Evolutionary conservation across 2,888 invertebrate genomes (phyloP).

Genomic region (Oligia latruncula): DNA sequence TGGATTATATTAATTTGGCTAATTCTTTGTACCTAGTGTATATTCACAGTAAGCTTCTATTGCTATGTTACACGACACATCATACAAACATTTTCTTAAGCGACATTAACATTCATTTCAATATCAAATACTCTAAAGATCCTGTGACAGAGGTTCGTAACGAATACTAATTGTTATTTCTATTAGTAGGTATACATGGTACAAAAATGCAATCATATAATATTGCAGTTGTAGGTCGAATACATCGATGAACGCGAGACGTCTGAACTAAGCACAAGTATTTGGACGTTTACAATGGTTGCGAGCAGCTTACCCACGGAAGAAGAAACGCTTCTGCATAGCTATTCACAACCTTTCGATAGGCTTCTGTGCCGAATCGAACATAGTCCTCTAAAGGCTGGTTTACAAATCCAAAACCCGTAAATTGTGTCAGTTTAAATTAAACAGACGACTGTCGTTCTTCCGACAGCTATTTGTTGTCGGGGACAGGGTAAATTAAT

Average conservation of each 20-base stretch:
- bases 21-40: conserved; percentile 78
- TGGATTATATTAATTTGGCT: conserved; percentile 80
- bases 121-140: conserved; percentile 44
- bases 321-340: neutral
- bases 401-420: neutral
- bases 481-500: neutral
- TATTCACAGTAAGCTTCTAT: conserved; percentile 64
- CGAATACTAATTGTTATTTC: neutral
- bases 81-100: conserved; percentile 20
- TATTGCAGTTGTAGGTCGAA: neutral
- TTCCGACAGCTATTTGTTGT: neutral
- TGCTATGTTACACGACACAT: conserved; percentile 57
- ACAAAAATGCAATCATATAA: neutral
- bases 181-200: neutral
- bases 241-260: neutral
- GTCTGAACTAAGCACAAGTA: neutral
- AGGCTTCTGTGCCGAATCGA: neutral
- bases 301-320: neutral
- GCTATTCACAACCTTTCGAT: neutral
- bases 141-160: conserved; percentile 18
- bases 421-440: neutral
- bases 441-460: neutral
- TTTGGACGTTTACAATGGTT: neutral
- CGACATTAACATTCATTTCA: conserved; percentile 13
- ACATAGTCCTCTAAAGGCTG: neutral